Base-by-base conservation (phyloP, 2,888 invertebrate genomes). In the Colostygia pectinataria region DNA sequence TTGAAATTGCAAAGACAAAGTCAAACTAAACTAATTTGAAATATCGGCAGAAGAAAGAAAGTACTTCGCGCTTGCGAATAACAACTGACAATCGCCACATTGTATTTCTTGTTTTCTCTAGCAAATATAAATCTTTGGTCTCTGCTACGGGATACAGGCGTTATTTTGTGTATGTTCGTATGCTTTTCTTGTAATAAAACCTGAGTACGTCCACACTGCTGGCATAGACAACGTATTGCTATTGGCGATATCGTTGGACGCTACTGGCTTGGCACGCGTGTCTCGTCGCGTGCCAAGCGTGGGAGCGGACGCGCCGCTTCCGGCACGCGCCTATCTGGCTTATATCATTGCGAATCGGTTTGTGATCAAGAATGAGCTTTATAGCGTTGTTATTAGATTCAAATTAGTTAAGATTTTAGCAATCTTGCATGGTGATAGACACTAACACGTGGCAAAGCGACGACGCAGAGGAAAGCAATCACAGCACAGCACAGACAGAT, bases 261-360 rank as follows among this genome's bases (percentile, higher is more conserved):
- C 27, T 62, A 38, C 12, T 61, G 65, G 67, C 63, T 29, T 23
- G 41, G 48, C 50, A 38, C 50, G 40, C 51, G 36, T 44, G 69
- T 62, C 59, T 55, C 55, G 59, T 46, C 51, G 83, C 82, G 83
- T 83, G 85, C 85, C 83, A 83, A 55, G 80, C 84, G 85, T 83
- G 83, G 86, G 85, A 77, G 83, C 75, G 71, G 72, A 72, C 76
- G 74, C 68, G 68, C 59, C 59, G 63, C 78, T 83, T 85, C 87
- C 85, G 87, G 74, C 81, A 81, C 77, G 75, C 73, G 44, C 43
- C 34, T 46, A 46, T 31, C 29, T 37, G 6, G 25, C 23, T 14
- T 31, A 10, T 29, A 25, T 5, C 36, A 41, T 40, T 29, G 27
- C 10, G 4, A 23, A 42, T 34, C 27, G 27, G 6, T 10, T 14